Base-by-base conservation (phyloP, 1,140 invertebrate species). In the Pristionchus pacificus region DNA sequence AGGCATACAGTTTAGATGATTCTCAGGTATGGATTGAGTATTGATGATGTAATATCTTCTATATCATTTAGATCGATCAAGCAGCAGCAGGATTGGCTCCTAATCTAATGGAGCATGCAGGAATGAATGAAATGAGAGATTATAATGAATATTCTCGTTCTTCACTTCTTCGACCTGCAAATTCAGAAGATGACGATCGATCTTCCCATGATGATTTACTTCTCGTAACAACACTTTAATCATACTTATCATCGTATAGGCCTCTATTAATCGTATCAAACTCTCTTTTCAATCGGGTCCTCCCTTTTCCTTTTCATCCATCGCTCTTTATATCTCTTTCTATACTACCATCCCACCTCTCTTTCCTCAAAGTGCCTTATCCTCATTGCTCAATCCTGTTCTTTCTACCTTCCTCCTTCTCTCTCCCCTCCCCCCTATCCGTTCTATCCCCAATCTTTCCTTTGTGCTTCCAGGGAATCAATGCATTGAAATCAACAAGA, bases 61-160 rank as follows among this genome's bases (percentile, higher is more conserved):
- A 70, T 31, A 74, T 78, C 32, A 74, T 82, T 59, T 76, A 84
- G 27, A 60, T 70, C 57, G 80, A 76, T 3, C 80, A 80, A 3
- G 57, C 72, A 32, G 62, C 75, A 30, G 68, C 79, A 24, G 65
- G 77, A 24, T 68, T 77, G 31, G 71, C 70, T 61, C 75, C 70
- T 6, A 61, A 63, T 27, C 82, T 80, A 60, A 69, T 84, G 71
- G 78, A 80, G 61, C 80, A 82, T 67, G 63, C 75, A 24, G 82
- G 80, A 59, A 83, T 83, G 55, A 57, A 70, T 13, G 78, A 84
- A 62, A 76, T 82, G 31, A 72, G 72, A 32, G 80, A 82, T 71
- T 78, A 82, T 72, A 82, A 82, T 68, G 80, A 82, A 60, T 84
- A 82, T 62, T 80, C 78, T 15, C 80, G 83, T 61, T 62, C 66